phyloP scores from a whole-genome alignment of 2,888 invertebrate genomes.

The Drosophila falleni region DNA sequence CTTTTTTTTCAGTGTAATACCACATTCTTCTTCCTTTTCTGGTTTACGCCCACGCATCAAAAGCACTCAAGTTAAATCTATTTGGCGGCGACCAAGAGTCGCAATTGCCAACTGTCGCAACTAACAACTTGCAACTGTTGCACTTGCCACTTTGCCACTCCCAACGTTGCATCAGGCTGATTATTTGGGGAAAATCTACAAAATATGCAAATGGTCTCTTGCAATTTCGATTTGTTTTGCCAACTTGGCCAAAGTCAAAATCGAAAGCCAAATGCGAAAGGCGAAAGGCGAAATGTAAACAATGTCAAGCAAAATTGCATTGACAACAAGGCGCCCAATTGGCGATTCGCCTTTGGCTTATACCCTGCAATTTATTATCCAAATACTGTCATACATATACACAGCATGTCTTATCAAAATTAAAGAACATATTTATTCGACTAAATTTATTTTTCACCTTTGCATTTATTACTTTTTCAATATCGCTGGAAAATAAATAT shows the following conservation, averaged over 20 bases:
- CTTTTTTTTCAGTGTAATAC: too few relatives aligned
- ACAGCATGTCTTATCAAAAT: too few relatives aligned
- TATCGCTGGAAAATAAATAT: neutral
- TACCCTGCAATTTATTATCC: neutral
- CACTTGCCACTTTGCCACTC: constrained; percentile 17
- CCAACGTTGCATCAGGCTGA: constrained; percentile 30
- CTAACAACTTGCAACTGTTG: constrained; percentile 28
- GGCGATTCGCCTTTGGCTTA: neutral
- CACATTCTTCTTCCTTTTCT: neutral
- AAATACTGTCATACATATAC: neutral
- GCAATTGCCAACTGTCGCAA: constrained; percentile 40
- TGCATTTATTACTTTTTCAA: neutral
- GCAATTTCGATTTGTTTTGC: constrained; percentile 39
- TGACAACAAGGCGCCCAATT: constrained; percentile 27
- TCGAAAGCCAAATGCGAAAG: constrained; percentile 20
- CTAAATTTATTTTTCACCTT: too few relatives aligned
- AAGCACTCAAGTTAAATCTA: constrained; percentile 44
- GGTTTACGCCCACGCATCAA: constrained; percentile 2
- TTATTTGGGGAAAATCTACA: constrained; percentile 39
- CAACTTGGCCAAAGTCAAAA: constrained; percentile 20
- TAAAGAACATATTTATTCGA: neutral
- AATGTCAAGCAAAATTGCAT: constrained; percentile 7
- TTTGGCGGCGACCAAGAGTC: constrained; percentile 36
- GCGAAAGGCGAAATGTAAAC: constrained; percentile 10
- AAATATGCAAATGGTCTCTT: constrained; percentile 53